phyloP scores from a whole-genome alignment of 1,140 invertebrate species.

The Notospermus geniculatus region DNA sequence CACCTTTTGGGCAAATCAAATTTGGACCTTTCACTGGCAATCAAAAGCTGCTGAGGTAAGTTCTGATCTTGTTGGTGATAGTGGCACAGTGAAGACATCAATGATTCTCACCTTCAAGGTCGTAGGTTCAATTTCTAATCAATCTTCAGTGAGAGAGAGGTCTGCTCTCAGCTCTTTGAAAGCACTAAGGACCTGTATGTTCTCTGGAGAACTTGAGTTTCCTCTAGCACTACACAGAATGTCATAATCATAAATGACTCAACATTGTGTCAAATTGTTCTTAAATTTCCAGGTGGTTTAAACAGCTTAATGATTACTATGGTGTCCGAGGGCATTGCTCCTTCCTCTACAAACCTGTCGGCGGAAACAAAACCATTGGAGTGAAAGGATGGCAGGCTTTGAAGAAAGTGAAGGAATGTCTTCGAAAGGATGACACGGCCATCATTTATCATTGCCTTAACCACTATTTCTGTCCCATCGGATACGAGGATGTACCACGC shows the following conservation, averaged over 20 bases:
- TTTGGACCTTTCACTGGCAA: constrained; percentile 53
- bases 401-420: constrained; percentile 34
- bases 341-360: constrained; percentile 47
- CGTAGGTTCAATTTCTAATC: no score
- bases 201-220: no score
- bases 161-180: no score
- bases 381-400: constrained; percentile 39
- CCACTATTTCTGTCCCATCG: constrained; percentile 53
- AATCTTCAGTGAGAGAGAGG: no score
- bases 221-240: no score
- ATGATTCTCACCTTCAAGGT: no score
- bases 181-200: no score
- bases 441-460: constrained; percentile 53
- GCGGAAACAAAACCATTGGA: constrained; percentile 38
- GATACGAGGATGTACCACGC: constrained; percentile 44
- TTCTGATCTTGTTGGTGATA: background rate
- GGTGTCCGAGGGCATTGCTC: constrained; percentile 37
- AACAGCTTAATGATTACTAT: constrained; percentile 43
- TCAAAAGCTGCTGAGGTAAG: constrained; percentile 42
- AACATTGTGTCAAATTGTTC: background rate
- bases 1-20: constrained; percentile 44
- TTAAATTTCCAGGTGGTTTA: constrained; percentile 41
- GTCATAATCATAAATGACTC: background rate
- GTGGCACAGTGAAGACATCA: no score
- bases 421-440: constrained; percentile 34